Percentiles rank a stretch among this genome's conserved stretches.
Evolutionary conservation across 2,113 vertebrate species (phyloP).

Genomic region (Oreochromis niloticus): DNA sequence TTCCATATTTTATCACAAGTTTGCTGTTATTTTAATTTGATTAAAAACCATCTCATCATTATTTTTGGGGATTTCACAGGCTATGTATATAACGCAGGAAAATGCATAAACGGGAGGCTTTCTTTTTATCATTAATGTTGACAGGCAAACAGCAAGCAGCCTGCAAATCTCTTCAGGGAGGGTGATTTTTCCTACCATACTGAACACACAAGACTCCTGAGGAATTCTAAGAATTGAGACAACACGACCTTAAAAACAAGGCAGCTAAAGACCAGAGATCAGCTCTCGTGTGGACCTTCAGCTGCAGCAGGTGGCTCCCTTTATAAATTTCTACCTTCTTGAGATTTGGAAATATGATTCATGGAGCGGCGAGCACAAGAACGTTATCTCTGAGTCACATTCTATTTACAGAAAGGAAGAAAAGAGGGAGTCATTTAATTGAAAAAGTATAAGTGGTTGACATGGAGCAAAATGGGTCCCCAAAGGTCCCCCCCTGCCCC

Average conservation of each 20-base stretch:
- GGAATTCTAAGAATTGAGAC: conserved; percentile 37
- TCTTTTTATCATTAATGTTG: neutral
- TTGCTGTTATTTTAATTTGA: neutral
- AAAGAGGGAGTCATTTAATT: neutral
- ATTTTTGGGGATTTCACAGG: neutral
- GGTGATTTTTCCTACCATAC: neutral
- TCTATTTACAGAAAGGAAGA: neutral
- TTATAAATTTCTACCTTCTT: neutral
- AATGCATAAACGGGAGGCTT: neutral
- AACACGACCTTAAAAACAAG: neutral
- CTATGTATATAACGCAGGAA: neutral
- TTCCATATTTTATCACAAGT: neutral
- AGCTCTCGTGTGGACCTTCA: neutral
- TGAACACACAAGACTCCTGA: neutral
- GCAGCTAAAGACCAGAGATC: neutral
- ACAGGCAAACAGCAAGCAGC: conserved; percentile 13
- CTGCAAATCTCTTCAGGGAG: neutral
- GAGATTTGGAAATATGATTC: neutral
- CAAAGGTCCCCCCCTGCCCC: neutral
- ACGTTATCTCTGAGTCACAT: neutral
- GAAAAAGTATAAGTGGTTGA: neutral
- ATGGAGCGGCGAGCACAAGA: neutral
- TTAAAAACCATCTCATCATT: neutral
- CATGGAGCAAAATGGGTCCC: neutral
- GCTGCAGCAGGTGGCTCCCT: neutral